phyloP scores from a whole-genome alignment of 1,140 invertebrate genomes.

The Lordiphosa collinella region DNA sequence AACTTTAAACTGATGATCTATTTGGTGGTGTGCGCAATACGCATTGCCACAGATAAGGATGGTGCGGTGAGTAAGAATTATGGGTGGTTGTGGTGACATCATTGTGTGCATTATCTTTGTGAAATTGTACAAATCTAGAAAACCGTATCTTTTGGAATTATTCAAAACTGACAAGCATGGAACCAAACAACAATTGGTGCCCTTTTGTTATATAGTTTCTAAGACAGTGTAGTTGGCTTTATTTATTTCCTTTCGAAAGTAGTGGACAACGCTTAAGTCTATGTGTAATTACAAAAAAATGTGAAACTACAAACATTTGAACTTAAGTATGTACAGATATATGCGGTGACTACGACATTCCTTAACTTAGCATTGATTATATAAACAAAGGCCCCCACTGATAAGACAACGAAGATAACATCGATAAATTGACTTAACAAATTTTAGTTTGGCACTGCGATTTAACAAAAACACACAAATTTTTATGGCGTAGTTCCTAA shows the following conservation, averaged over 20 bases:
- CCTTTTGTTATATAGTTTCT: too few relatives aligned
- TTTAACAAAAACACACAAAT: too few relatives aligned
- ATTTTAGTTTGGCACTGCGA: too few relatives aligned
- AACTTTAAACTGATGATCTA: constrained; percentile 59
- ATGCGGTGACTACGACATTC: constrained; percentile 16
- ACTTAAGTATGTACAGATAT: not conserved
- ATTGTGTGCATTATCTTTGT: constrained; percentile 17
- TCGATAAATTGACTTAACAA: not conserved
- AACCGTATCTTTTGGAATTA: too few relatives aligned
- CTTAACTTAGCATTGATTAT: constrained; percentile 28
- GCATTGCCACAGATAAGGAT: constrained; percentile 60
- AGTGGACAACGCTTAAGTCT: not conserved
- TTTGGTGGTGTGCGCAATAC: constrained; percentile 40
- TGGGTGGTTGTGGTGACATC: constrained; percentile 31
- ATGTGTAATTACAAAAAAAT: not conserved
- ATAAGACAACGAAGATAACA: constrained; percentile 18
- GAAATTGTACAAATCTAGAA: too few relatives aligned
- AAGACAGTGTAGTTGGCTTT: too few relatives aligned
- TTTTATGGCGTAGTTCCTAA: too few relatives aligned
- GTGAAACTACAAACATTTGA: not conserved
- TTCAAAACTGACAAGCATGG: not conserved
- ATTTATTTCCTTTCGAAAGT: too few relatives aligned
- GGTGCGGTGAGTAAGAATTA: constrained; percentile 51
- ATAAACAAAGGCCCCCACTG: constrained; percentile 9
- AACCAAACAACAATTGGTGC: too few relatives aligned